These are phyloP conservation scores for Atlantisia rogersi DNA, from an alignment of 2,113 vertebrate genomes.

Conservation along the genomic window DNA sequence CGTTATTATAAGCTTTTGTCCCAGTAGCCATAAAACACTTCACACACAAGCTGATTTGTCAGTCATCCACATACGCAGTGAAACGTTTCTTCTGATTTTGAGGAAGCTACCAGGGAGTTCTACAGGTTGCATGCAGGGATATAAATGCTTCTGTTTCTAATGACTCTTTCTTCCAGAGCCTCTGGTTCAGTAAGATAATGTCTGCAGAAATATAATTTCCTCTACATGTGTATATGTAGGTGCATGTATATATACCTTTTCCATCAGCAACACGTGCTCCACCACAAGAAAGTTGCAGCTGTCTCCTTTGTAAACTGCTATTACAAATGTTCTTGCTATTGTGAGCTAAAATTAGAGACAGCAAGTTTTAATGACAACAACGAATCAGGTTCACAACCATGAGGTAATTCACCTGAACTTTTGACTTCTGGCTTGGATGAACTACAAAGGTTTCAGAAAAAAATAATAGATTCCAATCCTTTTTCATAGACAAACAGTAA, in stretches of 20 bases:
- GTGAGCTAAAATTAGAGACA: conserved; percentile 22
- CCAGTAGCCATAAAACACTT: background rate
- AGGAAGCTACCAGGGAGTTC: background rate
- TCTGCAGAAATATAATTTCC: background rate
- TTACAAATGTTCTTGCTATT: background rate
- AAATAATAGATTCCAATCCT: background rate
- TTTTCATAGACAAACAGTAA: background rate
- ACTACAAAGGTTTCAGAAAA: background rate
- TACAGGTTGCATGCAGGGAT: background rate
- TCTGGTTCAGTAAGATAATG: background rate
- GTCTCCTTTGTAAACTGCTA: background rate
- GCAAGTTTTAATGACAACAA: background rate
- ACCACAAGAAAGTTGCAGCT: background rate
- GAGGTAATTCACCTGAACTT: conserved; percentile 5
- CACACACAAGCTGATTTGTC: background rate
- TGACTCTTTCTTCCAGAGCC: background rate
- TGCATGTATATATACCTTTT: background rate
- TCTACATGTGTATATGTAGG: background rate
- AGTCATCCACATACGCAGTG: background rate
- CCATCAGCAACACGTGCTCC: background rate
- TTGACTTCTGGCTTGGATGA: background rate
- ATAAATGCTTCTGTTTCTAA: background rate
- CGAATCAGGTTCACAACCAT: background rate
- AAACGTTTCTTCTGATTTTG: background rate
- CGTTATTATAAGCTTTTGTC: background rate